phyloP scores from a whole-genome alignment of 2,888 invertebrate species.

The Tuta absoluta region DNA sequence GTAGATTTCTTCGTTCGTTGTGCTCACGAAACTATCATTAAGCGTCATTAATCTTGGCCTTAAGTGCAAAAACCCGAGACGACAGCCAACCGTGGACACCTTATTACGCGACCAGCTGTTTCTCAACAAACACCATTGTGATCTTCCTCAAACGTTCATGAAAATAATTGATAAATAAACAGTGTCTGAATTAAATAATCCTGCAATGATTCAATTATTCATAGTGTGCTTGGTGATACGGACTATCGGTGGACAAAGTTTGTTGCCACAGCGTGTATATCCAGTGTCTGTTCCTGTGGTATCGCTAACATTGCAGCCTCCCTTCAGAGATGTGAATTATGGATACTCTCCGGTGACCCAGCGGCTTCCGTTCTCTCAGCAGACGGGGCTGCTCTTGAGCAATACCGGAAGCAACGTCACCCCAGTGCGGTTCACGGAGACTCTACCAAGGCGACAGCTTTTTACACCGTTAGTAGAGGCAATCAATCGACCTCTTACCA shows the following conservation, averaged over 20 bases:
- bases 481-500: constrained; percentile 13
- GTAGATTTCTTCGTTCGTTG: constrained; percentile 19
- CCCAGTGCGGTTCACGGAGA: constrained; percentile 36
- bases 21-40: constrained; percentile 37
- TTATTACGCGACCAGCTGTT: constrained; percentile 59
- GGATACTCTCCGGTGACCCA: not conserved
- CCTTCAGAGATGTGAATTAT: not conserved
- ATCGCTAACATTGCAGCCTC: constrained; percentile 30
- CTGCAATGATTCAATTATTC: constrained; percentile 53
- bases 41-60: constrained; percentile 47
- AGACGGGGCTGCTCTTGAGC: constrained; percentile 23
- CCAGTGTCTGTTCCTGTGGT: constrained; percentile 32
- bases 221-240: constrained; percentile 48
- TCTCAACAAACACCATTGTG: constrained; percentile 51
- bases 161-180: constrained; percentile 33
- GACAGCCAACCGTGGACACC: constrained; percentile 50
- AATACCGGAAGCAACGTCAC: constrained; percentile 33
- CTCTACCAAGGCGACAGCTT: constrained; percentile 28
- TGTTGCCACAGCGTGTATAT: constrained; percentile 40
- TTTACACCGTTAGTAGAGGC: not conserved
- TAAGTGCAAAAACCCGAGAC: constrained; percentile 61
- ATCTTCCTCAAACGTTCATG: constrained; percentile 31
- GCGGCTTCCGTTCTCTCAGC: not conserved
- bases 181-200: constrained; percentile 34
- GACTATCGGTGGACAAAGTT: constrained; percentile 47